phyloP scores from a whole-genome alignment of 2,113 vertebrate genomes.

The Colaptes auratus region DNA sequence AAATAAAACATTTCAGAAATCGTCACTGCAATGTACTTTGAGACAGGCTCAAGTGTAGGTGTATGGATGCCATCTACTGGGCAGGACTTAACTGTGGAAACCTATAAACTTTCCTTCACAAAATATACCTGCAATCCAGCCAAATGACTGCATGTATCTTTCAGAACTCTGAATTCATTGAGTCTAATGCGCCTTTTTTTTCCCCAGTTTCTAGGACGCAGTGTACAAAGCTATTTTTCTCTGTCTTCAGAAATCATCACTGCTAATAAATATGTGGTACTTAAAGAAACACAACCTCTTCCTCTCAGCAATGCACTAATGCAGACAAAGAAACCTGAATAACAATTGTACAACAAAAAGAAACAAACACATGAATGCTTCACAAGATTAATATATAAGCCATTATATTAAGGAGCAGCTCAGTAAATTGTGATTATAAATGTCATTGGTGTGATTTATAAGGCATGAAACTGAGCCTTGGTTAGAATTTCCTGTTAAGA shows the following conservation, averaged over 20 bases:
- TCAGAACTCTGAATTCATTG: neutral
- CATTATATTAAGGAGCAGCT: constrained; percentile 3
- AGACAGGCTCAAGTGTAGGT: neutral
- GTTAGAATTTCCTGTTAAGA: neutral
- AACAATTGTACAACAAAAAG: neutral
- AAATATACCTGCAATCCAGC: neutral
- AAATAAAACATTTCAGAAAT: constrained; percentile 63
- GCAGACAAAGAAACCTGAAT: constrained; percentile 17
- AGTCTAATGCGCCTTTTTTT: neutral
- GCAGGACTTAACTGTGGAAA: neutral
- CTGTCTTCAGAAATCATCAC: neutral
- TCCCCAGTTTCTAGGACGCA: neutral
- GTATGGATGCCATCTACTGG: constrained; percentile 74
- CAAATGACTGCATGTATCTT: neutral
- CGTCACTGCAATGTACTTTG: neutral
- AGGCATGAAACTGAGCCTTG: neutral
- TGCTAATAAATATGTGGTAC: neutral
- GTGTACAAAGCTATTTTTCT: constrained; percentile 38
- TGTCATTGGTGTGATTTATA: neutral
- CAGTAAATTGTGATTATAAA: neutral
- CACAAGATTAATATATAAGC: neutral
- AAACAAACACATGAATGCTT: constrained; percentile 1
- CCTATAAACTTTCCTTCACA: neutral
- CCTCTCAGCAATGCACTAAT: neutral
- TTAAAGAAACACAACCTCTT: neutral